Base-by-base conservation (phyloP, 2,888 invertebrate genomes). In the Opisthograptis luteolata region DNA sequence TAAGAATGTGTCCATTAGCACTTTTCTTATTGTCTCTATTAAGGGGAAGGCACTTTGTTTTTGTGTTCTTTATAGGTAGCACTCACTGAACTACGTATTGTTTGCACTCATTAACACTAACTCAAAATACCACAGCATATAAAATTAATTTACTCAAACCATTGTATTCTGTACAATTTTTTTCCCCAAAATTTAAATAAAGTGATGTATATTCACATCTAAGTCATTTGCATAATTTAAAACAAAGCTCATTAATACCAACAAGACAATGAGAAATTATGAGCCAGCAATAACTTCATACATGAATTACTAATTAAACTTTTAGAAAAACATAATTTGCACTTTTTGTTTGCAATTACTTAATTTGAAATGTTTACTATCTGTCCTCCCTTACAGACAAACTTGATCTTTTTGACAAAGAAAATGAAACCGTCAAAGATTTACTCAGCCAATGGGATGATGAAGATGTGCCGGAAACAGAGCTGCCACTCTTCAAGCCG, bases 391-490 rank as follows among this genome's bases (percentile, higher is more conserved):
- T 62, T 37, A 25, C 73, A 87, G 88, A 89, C n/a, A 88, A 84
- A 79, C 61, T 64, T 0, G 89, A 90, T 32, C 81, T 81, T 0
- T 90, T 89, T 46, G 81, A 71, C 62, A 82, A 81, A 47, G 90
- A 89, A 24, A 79, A 87, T 25, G 79, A 81, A 62, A 87, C 89
- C 5, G 88, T 91, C 13, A 87, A 86, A 51, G 81, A 77, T 0
- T 68, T 91, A 0, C 81, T 91, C 37, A 87, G 86, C 61, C 91
- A 91, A 60, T 91, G 91, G 91, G 81, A 78, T 0, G 91, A 91
- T 44, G 91, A 91, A 19, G 91, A 89, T 3, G 64, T 84, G 0
- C 89, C 89, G 0, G 82, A 79, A 43, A 58, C 76, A 0, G 89
- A 88, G 56, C 58, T 82, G 0, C 48, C 46, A 1, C 62, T 63